Base-by-base conservation (phyloP, 2,797 vertebrate genomes). In the Gambusia yucatana region DNA sequence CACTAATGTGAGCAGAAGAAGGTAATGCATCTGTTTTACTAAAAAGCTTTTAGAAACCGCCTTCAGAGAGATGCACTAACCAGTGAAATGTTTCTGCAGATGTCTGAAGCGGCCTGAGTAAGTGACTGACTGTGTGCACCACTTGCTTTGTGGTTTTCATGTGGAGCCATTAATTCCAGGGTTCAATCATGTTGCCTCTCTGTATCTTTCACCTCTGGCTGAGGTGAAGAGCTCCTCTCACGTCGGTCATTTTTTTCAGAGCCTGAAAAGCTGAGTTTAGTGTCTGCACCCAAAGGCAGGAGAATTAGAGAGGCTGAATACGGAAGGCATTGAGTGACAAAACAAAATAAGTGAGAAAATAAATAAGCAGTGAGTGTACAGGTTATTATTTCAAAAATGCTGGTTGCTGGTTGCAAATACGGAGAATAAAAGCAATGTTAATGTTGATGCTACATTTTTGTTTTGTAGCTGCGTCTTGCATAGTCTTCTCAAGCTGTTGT, bases 11-110 rank as follows among this genome's bases (percentile, higher is more conserved):
- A 81, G 52, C 76, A 76, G 75, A 71, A 79, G 75, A 79, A 80
- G 82, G 69, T 81, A 80, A 79, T 80, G 65, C 77, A 82, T 80
- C 79, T 88, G 82, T 89, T 90, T 86, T 79, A 44, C 16, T 75
- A 43, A 84, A 59, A 47, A 78, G 81, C 81, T 87, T 73, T 84
- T 52, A 73, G 81, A 71, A 73, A 82, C 76, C 79, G 82, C 78
- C 52, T 77, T 84, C 22, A 73, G 70, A 78, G 75, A 61, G 72
- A 69, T 75, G 65, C 1, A 0, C 43, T 55, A 59, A 71, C 76
- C 76, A 78, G 25, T 67, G 52, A 82, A 80, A 75, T 61, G 50
- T 80, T 80, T 77, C 73, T 84, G 69, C 75, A 16, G 70, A 76
- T 17, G 43, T 82, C 82, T 61, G 48, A 79, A 44, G 69, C 57